Evolutionary conservation across 2,888 invertebrate species (phyloP).

Genomic region (Lissonota sp.): DNA sequence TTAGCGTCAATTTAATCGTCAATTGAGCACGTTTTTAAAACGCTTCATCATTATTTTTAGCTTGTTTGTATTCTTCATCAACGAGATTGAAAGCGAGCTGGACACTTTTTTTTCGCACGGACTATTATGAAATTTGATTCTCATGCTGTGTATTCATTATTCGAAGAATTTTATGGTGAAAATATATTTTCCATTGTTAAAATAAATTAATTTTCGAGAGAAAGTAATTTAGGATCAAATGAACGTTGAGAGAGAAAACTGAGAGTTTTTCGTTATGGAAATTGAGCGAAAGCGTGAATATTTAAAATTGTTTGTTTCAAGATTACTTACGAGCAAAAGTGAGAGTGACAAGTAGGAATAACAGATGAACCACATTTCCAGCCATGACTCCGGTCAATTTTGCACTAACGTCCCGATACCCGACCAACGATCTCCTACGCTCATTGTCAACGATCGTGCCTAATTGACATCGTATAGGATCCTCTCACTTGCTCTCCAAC

Average conservation of each 20-base stretch:
- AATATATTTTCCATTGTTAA: no score
- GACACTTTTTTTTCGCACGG: neutral
- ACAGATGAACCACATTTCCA: constrained; percentile 51
- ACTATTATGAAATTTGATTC: neutral
- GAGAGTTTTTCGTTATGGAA: neutral
- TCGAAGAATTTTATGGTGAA: no score
- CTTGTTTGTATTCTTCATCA: neutral
- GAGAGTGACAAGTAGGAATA: constrained; percentile 42
- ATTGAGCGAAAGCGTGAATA: neutral
- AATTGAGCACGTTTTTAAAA: constrained; percentile 21
- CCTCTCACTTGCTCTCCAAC: constrained; percentile 27
- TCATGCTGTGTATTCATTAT: no score
- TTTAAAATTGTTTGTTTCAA: neutral
- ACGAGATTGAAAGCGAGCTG: neutral
- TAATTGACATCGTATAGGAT: constrained; percentile 58
- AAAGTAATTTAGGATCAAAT: no score
- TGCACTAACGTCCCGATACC: constrained; percentile 58
- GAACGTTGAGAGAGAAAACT: neutral
- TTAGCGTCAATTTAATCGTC: constrained; percentile 18
- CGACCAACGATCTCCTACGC: constrained; percentile 56
- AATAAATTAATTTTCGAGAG: no score
- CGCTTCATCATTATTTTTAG: constrained; percentile 20
- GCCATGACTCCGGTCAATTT: constrained; percentile 58
- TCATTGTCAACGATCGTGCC: constrained; percentile 53
- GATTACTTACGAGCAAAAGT: constrained; percentile 53